These are phyloP conservation scores for Apteryx mantelli DNA, from an alignment of 2,113 vertebrate genomes.

Conservation along the genomic window DNA sequence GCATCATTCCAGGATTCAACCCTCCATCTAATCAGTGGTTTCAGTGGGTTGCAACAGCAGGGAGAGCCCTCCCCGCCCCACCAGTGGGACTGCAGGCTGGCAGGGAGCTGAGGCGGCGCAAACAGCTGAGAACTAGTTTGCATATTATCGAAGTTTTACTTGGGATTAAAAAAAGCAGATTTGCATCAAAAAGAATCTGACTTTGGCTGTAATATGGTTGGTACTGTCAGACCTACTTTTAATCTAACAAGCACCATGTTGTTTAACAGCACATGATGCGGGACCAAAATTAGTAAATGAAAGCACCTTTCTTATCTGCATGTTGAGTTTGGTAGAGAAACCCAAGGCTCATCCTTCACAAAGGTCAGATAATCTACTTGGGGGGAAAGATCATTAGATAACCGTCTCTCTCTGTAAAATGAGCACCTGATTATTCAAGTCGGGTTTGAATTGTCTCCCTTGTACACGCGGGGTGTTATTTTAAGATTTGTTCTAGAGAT, in stretches of 20 bases:
- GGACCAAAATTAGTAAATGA: conserved; percentile 4
- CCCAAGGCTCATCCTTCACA: background rate
- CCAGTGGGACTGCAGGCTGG: background rate
- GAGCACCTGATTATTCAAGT: background rate
- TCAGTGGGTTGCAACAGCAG: background rate
- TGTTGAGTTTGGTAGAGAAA: conserved; percentile 15
- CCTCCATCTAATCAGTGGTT: background rate
- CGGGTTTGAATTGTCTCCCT: background rate
- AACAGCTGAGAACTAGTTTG: background rate
- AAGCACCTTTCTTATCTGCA: background rate
- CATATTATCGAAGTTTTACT: background rate
- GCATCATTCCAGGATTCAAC: background rate
- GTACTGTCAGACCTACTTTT: background rate
- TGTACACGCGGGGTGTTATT: conserved; percentile 34
- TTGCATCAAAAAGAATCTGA: background rate
- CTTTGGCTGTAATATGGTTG: background rate
- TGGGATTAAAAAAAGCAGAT: background rate
- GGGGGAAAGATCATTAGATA: background rate
- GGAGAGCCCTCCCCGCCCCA: background rate
- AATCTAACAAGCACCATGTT: background rate
- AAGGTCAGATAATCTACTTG: conserved; percentile 20
- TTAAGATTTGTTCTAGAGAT: conserved; percentile 49
- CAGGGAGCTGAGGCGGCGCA: rapidly evolving
- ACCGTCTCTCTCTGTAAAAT: conserved; percentile 24
- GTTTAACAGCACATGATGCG: background rate